Percentiles rank a stretch among this genome's conserved stretches.
These are phyloP conservation scores for Lochmaea crataegi DNA, from an alignment of 2,888 invertebrate species.

Conservation along the genomic window DNA sequence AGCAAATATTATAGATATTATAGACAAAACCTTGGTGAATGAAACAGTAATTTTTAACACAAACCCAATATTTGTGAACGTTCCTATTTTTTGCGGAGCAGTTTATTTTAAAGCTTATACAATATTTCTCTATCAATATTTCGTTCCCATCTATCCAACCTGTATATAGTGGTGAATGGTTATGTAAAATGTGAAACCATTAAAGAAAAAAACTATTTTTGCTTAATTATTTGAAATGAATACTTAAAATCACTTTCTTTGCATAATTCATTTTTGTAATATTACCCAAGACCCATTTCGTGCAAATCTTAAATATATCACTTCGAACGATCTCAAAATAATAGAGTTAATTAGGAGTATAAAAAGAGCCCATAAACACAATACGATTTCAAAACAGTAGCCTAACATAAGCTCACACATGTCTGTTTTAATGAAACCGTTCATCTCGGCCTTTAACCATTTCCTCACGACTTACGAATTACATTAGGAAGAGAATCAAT, in stretches of 20 bases:
- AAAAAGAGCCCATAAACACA: conserved; percentile 34
- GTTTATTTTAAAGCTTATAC: too few relatives aligned
- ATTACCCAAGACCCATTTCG: background rate
- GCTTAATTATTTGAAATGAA: background rate
- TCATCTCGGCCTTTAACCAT: conserved; percentile 38
- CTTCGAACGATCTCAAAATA: conserved; percentile 22
- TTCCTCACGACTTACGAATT: conserved; percentile 43
- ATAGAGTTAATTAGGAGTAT: conserved; percentile 37
- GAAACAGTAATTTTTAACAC: too few relatives aligned
- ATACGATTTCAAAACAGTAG: conserved; percentile 40
- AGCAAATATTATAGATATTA: too few relatives aligned
- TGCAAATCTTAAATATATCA: conserved; percentile 28
- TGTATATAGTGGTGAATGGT: too few relatives aligned
- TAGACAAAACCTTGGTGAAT: too few relatives aligned
- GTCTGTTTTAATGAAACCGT: conserved; percentile 42
- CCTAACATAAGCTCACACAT: conserved; percentile 39
- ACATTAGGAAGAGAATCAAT: conserved; percentile 41
- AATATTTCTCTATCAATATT: too few relatives aligned
- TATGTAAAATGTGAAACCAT: too few relatives aligned
- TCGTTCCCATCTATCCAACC: too few relatives aligned
- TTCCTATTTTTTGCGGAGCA: too few relatives aligned
- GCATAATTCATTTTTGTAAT: background rate
- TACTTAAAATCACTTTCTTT: background rate
- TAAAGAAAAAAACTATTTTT: too few relatives aligned
- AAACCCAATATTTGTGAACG: too few relatives aligned